phyloP scores from a whole-genome alignment of 2,113 vertebrate genomes.

The Arothron firmamentum region DNA sequence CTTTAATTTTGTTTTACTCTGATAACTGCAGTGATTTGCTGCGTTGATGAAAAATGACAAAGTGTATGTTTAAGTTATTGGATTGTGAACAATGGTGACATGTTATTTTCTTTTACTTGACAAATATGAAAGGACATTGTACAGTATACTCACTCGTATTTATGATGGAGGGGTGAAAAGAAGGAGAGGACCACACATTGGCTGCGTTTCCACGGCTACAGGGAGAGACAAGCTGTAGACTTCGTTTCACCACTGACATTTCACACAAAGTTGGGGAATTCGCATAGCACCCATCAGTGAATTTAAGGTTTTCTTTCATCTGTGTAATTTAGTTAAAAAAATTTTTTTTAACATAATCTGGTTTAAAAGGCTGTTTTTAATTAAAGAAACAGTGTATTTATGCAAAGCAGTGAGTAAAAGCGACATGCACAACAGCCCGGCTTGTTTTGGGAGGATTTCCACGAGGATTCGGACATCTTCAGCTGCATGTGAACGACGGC shows the following conservation, averaged over 20 bases:
- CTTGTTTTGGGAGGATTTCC: no score
- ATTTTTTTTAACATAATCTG: no score
- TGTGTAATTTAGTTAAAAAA: no score
- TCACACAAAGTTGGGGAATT: no score
- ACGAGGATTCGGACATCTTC: background rate
- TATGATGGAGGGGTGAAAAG: slow-evolving; percentile 55
- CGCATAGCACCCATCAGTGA: no score
- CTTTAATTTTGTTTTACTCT: slow-evolving; percentile 64
- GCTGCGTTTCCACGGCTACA: slow-evolving; percentile 35
- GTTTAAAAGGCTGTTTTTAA: no score
- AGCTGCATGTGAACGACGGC: background rate
- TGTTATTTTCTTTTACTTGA: slow-evolving; percentile 64
- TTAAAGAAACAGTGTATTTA: no score
- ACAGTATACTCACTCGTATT: slow-evolving; percentile 66
- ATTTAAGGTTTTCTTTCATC: no score
- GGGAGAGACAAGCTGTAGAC: background rate
- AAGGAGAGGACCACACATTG: slow-evolving; percentile 63
- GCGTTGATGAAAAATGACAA: slow-evolving; percentile 48
- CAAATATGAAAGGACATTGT: slow-evolving; percentile 54
- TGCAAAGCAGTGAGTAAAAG: no score
- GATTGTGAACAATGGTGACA: slow-evolving; percentile 37
- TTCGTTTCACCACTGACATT: background rate
- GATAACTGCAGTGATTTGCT: slow-evolving; percentile 42
- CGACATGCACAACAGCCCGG: no score
- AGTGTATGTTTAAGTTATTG: slow-evolving; percentile 51